phyloP scores from a whole-genome alignment of 53 echinoderm and acorn worm genomes.

The Luidia sarsii region DNA sequence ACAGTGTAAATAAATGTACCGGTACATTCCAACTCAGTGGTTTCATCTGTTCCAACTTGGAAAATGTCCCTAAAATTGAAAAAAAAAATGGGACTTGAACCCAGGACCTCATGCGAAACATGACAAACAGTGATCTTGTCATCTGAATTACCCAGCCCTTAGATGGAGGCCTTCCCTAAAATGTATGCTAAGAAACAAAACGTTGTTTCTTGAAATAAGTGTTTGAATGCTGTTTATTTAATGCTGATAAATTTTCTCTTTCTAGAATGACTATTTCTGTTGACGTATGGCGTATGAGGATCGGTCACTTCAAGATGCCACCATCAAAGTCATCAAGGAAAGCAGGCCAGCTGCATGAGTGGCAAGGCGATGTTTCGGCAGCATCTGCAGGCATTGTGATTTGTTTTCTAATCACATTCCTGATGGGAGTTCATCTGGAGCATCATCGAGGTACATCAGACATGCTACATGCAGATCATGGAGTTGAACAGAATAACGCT shows the following conservation, averaged over 20 bases:
- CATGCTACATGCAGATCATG: neutral
- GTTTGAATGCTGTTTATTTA: neutral
- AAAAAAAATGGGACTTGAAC: too few species aligned
- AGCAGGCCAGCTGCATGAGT: conserved; percentile 4
- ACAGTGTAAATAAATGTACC: too few species aligned
- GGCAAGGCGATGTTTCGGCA: neutral
- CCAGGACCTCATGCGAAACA: too few species aligned
- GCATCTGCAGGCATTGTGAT: neutral
- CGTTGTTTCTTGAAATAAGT: neutral
- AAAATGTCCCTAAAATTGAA: too few species aligned
- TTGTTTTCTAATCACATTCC: too few species aligned
- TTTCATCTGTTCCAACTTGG: too few species aligned
- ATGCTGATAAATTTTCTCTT: neutral
- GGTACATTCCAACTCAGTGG: too few species aligned
- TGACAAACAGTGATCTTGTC: neutral
- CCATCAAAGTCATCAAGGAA: neutral
- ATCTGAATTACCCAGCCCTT: too few species aligned
- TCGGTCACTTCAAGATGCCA: conserved; percentile 6
- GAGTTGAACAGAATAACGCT: neutral
- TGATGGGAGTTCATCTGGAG: neutral
- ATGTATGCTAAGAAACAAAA: neutral
- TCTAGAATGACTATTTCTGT: neutral
- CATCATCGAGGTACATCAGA: neutral
- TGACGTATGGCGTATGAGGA: neutral
- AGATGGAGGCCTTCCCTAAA: neutral